A percentile compares a stretch with the other conserved stretches of the same genome.
Evolutionary conservation across 2,797 vertebrate species (phyloP).

Genomic region (Uromys caudimaculatus): DNA sequence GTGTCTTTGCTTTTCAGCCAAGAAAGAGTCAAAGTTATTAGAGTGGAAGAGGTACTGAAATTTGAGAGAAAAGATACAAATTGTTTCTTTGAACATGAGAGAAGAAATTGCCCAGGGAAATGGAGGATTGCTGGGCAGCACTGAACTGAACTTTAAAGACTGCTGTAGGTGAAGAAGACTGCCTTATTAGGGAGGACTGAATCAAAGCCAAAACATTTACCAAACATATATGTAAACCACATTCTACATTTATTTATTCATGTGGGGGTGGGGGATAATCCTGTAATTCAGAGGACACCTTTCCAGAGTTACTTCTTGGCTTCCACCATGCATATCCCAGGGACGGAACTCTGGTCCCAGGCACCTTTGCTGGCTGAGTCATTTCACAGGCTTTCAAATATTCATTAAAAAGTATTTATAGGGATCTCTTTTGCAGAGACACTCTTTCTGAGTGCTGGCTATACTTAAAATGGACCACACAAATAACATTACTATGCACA

Average conservation of each 20-base stretch:
- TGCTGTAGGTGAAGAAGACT: not conserved
- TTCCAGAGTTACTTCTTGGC: not conserved
- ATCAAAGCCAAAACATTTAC: not conserved
- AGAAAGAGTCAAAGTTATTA: not conserved
- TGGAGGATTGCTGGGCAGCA: not conserved
- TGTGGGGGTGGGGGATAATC: no score
- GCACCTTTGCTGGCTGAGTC: not conserved
- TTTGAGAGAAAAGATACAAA: constrained; percentile 2
- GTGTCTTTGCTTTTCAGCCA: constrained; percentile 3
- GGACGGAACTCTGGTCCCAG: no score
- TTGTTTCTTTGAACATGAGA: not conserved
- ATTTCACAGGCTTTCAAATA: not conserved
- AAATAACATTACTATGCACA: not conserved
- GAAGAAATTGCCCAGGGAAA: not conserved
- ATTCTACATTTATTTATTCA: not conserved
- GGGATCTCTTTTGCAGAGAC: not conserved
- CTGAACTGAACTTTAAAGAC: constrained; percentile 34
- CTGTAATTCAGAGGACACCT: not conserved
- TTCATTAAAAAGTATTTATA: not conserved
- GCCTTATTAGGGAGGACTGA: not conserved
- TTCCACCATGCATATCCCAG: not conserved
- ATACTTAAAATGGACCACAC: not conserved
- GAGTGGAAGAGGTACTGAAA: not conserved
- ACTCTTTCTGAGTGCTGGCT: not conserved
- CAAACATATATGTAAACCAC: not conserved